A percentile compares a stretch with the other conserved stretches of the same genome.
phyloP scores from a whole-genome alignment of 2,797 vertebrate genomes.

The Echiichthys vipera region DNA sequence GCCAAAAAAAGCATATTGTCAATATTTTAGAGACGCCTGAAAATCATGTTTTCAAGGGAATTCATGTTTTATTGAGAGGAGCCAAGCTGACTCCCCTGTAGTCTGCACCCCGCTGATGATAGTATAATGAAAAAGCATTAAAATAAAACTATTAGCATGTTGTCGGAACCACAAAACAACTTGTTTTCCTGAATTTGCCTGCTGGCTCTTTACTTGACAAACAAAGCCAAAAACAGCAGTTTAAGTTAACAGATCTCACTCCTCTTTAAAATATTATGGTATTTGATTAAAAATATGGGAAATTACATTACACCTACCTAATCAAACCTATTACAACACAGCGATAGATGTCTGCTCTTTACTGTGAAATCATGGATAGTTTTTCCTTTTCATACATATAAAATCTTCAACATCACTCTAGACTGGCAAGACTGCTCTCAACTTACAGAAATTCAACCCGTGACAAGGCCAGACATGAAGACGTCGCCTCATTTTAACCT shows the following conservation, averaged over 20 bases:
- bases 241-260: constrained; percentile 22
- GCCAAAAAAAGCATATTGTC: too few species aligned
- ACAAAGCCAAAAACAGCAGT: too few species aligned
- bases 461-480: not conserved
- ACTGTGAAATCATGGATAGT: not conserved
- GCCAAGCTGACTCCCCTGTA: too few species aligned
- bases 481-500: not conserved
- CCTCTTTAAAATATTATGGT: not conserved
- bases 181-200: not conserved
- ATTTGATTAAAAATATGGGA: constrained; percentile 11
- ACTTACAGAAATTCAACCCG: not conserved
- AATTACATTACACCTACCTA: too few species aligned
- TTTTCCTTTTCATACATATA: not conserved
- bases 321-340: constrained; percentile 20
- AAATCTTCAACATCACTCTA: not conserved
- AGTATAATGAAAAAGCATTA: too few species aligned
- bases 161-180: constrained; percentile 4
- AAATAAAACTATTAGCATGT: too few species aligned
- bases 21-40: too few species aligned
- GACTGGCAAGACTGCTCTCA: not conserved
- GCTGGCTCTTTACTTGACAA: too few species aligned
- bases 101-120: too few species aligned
- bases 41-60: too few species aligned
- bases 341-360: not conserved
- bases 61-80: too few species aligned